phyloP scores from a whole-genome alignment of 1,140 invertebrate genomes.

The Delia radicum region DNA sequence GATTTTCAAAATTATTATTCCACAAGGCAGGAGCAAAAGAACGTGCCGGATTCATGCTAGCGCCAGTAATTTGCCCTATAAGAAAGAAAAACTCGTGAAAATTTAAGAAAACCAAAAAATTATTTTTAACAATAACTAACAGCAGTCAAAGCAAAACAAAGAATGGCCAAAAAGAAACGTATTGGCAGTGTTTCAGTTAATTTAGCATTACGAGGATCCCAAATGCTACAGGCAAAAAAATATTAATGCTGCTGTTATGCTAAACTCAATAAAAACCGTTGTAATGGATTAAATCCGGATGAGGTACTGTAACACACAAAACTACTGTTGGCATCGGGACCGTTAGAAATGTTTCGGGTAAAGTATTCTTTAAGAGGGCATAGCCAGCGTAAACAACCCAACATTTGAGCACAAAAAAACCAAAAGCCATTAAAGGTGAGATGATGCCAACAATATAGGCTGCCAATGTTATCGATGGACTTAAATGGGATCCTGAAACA shows the following conservation, averaged over 20 bases:
- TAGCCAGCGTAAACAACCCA: slow-evolving; percentile 70
- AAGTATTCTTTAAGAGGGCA: slow-evolving; percentile 61
- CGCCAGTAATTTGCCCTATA: slow-evolving; percentile 69
- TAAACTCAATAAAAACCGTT: slow-evolving; percentile 62
- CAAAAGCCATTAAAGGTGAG: slow-evolving; percentile 65
- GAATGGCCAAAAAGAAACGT: slow-evolving; percentile 65
- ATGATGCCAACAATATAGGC: slow-evolving; percentile 59
- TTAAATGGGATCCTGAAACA: slow-evolving; percentile 85
- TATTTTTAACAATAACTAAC: too few relatives aligned
- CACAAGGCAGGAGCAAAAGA: slow-evolving; percentile 76
- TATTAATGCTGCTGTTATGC: slow-evolving; percentile 62
- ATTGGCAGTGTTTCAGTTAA: slow-evolving; percentile 61
- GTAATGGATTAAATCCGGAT: slow-evolving; percentile 55
- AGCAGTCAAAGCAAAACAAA: slow-evolving; percentile 63
- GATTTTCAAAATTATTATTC: slow-evolving; percentile 65
- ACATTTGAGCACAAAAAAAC: slow-evolving; percentile 72
- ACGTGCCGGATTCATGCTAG: slow-evolving; percentile 80
- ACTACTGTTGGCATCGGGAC: slow-evolving; percentile 32
- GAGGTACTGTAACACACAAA: slow-evolving; percentile 65
- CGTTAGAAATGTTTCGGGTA: slow-evolving; percentile 54
- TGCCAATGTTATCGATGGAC: slow-evolving; percentile 81
- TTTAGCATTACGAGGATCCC: slow-evolving; percentile 63
- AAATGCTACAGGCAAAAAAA: slow-evolving; percentile 65
- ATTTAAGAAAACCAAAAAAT: too few relatives aligned
- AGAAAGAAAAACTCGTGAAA: too few relatives aligned